Conservation (phyloP, 2,888 invertebrate species). For the Euzetes globulus region DNA sequence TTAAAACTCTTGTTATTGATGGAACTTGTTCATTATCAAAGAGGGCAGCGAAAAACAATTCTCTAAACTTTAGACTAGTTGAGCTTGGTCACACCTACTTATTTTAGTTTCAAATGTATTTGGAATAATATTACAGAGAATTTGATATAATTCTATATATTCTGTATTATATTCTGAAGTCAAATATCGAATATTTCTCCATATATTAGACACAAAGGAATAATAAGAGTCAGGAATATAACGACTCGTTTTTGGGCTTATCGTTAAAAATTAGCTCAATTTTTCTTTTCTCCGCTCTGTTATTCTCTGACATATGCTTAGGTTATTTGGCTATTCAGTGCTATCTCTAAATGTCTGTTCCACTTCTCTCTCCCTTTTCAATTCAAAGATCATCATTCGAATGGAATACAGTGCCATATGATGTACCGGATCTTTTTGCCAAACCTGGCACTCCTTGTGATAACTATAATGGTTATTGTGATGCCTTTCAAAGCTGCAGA, state of each 20-base stretch:
- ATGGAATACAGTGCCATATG: conserved; percentile 79
- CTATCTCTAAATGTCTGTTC: not conserved
- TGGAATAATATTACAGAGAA: too few relatives aligned
- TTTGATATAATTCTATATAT: too few relatives aligned
- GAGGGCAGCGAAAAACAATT: too few relatives aligned
- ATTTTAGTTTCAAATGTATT: too few relatives aligned
- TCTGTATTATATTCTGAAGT: not conserved
- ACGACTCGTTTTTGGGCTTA: not conserved
- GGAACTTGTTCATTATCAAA: too few relatives aligned
- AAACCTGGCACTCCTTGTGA: conserved; percentile 91
- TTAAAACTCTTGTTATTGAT: too few relatives aligned
- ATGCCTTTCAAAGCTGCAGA: conserved; percentile 67
- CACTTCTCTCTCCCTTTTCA: too few relatives aligned
- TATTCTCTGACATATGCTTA: not conserved
- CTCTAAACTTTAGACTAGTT: too few relatives aligned
- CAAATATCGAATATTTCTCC: not conserved
- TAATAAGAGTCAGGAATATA: conserved; percentile 19
- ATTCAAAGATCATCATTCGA: conserved; percentile 67
- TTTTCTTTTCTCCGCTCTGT: not conserved
- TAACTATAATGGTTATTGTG: conserved; percentile 78
- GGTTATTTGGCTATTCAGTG: too few relatives aligned
- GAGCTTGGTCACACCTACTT: too few relatives aligned
- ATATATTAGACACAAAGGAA: conserved; percentile 19
- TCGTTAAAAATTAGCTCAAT: not conserved
- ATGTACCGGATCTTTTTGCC: conserved; percentile 85